phyloP scores from a whole-genome alignment of 2,797 vertebrate species.

The Strix occidentalis region DNA sequence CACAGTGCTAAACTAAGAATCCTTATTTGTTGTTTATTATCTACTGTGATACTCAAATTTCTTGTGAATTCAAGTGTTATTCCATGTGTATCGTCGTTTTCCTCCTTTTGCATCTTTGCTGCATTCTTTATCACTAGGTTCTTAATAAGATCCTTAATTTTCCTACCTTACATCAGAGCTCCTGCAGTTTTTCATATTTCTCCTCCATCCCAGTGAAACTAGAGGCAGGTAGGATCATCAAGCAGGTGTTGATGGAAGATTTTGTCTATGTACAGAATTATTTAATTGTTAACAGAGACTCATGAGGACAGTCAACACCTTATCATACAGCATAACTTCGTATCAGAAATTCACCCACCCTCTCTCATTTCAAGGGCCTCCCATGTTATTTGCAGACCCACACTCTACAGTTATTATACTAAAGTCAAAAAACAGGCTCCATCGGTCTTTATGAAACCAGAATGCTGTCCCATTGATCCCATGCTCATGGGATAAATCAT shows the following conservation, averaged over 20 bases:
- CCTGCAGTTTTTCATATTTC: neutral
- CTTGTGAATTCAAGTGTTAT: neutral
- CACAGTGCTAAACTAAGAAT: neutral
- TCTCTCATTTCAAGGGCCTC: neutral
- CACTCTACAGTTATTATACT: neutral
- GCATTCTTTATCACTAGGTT: neutral
- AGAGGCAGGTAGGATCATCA: neutral
- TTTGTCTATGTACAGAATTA: neutral
- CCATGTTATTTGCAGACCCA: neutral
- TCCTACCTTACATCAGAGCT: neutral
- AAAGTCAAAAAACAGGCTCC: neutral
- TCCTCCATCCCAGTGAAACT: neutral
- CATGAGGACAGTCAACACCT: neutral
- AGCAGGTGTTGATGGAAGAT: neutral
- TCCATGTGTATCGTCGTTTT: neutral
- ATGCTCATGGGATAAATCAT: neutral
- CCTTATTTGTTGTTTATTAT: neutral
- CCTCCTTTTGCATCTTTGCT: neutral
- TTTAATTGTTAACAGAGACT: neutral
- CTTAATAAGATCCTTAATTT: neutral
- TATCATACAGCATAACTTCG: neutral
- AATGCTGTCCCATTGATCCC: neutral
- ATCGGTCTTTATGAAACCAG: neutral
- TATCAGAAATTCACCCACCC: neutral
- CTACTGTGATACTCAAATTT: neutral